phyloP scores from a whole-genome alignment of 2,113 vertebrate genomes.

The Pycnonotus jocosus region DNA sequence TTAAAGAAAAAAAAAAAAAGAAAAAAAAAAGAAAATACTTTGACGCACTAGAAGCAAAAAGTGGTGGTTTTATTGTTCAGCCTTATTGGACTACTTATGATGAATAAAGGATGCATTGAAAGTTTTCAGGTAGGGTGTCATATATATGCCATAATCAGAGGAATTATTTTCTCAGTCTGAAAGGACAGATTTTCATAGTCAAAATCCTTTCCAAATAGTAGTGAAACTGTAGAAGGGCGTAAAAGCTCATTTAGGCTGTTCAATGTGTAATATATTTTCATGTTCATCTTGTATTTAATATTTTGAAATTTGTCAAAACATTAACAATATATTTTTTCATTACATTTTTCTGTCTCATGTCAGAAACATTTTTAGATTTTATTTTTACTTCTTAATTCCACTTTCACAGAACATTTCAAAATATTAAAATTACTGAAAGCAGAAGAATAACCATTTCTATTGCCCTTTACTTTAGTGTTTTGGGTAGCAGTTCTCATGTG shows the following conservation, averaged over 20 bases:
- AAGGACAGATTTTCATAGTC: background rate
- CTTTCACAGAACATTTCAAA: background rate
- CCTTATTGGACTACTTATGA: background rate
- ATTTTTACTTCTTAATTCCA: background rate
- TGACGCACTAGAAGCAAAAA: background rate
- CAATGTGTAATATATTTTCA: background rate
- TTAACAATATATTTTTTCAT: background rate
- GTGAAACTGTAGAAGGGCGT: background rate
- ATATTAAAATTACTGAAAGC: background rate
- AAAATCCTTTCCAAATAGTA: background rate
- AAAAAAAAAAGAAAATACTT: background rate
- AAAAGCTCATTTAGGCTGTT: background rate
- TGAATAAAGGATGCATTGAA: background rate
- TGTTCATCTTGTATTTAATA: background rate
- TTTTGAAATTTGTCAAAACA: background rate
- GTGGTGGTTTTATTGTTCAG: background rate
- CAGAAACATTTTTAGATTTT: background rate
- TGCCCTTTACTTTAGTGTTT: background rate
- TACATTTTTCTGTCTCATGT: background rate
- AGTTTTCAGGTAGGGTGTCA: background rate
- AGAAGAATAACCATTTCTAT: background rate
- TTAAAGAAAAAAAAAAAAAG: too few relatives aligned
- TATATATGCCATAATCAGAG: background rate
- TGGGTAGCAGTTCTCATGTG: background rate
- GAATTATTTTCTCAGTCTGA: background rate